Conservation (phyloP, 2,113 vertebrate genomes). For the Ibidorhyncha struthersii region DNA sequence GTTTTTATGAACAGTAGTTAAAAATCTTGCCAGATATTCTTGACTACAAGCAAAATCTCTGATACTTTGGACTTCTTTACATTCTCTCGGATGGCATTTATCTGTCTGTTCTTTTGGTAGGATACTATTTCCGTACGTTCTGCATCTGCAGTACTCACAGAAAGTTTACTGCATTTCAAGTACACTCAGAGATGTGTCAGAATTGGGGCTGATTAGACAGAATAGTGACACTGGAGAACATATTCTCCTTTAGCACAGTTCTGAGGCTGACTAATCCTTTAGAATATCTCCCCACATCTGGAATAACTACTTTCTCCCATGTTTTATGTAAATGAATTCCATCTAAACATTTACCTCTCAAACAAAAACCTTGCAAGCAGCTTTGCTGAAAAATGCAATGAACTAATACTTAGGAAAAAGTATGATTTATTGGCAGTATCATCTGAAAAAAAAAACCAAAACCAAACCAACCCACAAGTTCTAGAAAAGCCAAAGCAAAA, state of each 20-base stretch:
- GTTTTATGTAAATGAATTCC: conserved; percentile 17
- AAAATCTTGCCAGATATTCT: neutral
- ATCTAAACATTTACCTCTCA: conserved; percentile 1
- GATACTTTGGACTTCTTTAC: neutral
- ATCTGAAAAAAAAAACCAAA: neutral
- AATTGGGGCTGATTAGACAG: conserved; percentile 63
- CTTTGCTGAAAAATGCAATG: neutral
- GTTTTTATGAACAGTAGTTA: neutral
- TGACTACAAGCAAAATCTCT: neutral
- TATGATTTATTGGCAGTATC: neutral
- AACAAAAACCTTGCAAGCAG: neutral
- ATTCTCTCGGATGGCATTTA: neutral
- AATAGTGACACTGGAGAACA: conserved; percentile 35
- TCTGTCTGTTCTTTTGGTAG: conserved; percentile 37
- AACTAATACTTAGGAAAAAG: neutral
- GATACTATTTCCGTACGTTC: neutral
- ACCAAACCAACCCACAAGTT: neutral
- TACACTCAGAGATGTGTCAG: conserved; percentile 45
- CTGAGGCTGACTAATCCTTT: conserved; percentile 44
- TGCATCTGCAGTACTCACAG: neutral
- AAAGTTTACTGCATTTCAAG: conserved; percentile 54
- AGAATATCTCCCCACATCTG: conserved; percentile 18
- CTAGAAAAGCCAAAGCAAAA: neutral
- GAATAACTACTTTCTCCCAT: neutral
- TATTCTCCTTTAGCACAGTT: neutral